Percentiles rank a stretch among this genome's conserved stretches.
These are phyloP conservation scores for Hucho hucho DNA, from an alignment of 2,113 vertebrate species.

Conservation along the genomic window DNA sequence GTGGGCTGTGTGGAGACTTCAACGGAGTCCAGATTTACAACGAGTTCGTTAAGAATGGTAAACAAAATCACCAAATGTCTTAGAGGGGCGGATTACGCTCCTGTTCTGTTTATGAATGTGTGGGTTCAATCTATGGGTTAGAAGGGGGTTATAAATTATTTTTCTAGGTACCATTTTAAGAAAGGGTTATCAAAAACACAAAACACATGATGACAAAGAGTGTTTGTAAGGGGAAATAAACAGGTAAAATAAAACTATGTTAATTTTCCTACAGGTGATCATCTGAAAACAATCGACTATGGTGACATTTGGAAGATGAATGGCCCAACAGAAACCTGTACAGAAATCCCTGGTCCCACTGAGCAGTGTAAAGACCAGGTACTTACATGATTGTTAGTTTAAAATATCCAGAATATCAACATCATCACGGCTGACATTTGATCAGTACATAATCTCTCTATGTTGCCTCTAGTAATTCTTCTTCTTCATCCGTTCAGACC, in stretches of 20 bases:
- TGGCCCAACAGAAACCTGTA: slow-evolving; percentile 76
- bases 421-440: background rate
- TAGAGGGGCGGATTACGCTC: no score
- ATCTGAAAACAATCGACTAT: slow-evolving; percentile 60
- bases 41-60: slow-evolving; percentile 57
- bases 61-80: slow-evolving; percentile 20
- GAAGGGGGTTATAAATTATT: no score
- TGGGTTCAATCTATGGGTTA: no score
- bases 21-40: slow-evolving; percentile 54
- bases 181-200: no score
- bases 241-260: background rate
- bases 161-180: no score
- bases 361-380: slow-evolving; percentile 46
- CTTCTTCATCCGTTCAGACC: slow-evolving; percentile 33
- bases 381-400: background rate
- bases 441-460: fast-evolving
- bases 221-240: background rate
- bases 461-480: background rate
- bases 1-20: slow-evolving; percentile 76
- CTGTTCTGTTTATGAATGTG: background rate
- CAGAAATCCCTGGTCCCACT: slow-evolving; percentile 29
- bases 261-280: slow-evolving; percentile 19
- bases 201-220: background rate
- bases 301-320: slow-evolving; percentile 77
- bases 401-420: background rate